phyloP scores from a whole-genome alignment of 2,888 invertebrate genomes.

The Pollenia griseotomentosa region DNA sequence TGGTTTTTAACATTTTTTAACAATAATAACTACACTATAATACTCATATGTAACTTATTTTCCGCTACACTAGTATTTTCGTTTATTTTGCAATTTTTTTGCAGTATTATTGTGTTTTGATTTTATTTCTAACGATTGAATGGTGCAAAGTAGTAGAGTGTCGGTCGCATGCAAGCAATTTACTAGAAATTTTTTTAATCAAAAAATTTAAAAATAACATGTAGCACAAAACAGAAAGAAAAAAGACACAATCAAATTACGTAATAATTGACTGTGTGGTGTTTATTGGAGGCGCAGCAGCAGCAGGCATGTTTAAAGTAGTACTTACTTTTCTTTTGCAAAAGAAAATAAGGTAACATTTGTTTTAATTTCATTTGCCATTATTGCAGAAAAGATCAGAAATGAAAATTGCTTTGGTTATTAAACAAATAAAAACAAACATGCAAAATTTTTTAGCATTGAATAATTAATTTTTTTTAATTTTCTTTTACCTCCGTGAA shows the following conservation, averaged over 20 bases:
- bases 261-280: conserved; percentile 61
- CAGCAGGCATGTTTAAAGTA: conserved; percentile 59
- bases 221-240: conserved; percentile 67
- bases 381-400: conserved; percentile 64
- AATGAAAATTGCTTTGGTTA: conserved; percentile 63
- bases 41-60: conserved; percentile 55
- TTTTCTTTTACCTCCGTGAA: conserved; percentile 62
- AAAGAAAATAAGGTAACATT: conserved; percentile 52
- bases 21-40: conserved; percentile 15
- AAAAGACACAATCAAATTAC: conserved; percentile 68
- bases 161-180: conserved; percentile 69
- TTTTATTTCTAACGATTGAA: conserved; percentile 33
- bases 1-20: conserved; percentile 26
- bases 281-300: conserved; percentile 61
- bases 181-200: conserved; percentile 66
- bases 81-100: conserved; percentile 36
- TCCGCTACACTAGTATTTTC: conserved; percentile 55
- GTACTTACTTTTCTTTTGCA: conserved; percentile 65
- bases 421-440: conserved; percentile 53
- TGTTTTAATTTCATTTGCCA: conserved; percentile 62
- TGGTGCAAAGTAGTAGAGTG: conserved; percentile 58
- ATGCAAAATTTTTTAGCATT: conserved; percentile 68
- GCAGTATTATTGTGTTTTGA: conserved; percentile 27
- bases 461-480: conserved; percentile 55
- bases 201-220: conserved; percentile 69